phyloP scores from a whole-genome alignment of 1,140 invertebrate species.

The Drosophila simulans region DNA sequence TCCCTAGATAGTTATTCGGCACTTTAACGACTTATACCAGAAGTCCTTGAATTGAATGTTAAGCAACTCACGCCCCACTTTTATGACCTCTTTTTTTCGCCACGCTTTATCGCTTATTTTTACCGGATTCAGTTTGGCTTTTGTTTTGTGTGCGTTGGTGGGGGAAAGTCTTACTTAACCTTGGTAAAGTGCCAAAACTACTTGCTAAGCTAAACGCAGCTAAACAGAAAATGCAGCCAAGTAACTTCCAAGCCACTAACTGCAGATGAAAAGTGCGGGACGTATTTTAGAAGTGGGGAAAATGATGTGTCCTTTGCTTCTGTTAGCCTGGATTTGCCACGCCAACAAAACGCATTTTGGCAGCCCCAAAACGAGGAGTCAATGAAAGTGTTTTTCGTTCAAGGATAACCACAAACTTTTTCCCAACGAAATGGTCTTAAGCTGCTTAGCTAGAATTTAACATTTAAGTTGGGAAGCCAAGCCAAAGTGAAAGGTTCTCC shows the following conservation, averaged over 20 bases:
- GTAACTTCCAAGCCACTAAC: constrained; percentile 59
- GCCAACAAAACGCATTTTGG: constrained; percentile 28
- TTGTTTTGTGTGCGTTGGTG: constrained; percentile 11
- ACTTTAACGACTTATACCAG: constrained; percentile 21
- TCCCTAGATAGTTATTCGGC: constrained; percentile 1
- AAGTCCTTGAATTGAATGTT: constrained; percentile 36
- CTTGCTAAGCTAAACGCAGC: constrained; percentile 50
- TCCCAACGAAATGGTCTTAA: constrained; percentile 26
- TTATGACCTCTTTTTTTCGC: constrained; percentile 9
- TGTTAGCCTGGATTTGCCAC: constrained; percentile 22
- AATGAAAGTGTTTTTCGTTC: constrained; percentile 64
- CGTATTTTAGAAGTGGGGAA: background rate
- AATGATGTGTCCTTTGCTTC: constrained; percentile 31
- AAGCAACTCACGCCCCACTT: constrained; percentile 1
- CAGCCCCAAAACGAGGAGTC: constrained; percentile 27
- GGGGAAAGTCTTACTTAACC: constrained; percentile 59
- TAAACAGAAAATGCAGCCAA: constrained; percentile 49
- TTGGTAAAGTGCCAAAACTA: constrained; percentile 69
- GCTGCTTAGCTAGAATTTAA: constrained; percentile 51
- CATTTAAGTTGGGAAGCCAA: constrained; percentile 31
- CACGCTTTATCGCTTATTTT: constrained; percentile 32
- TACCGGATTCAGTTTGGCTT: constrained; percentile 17
- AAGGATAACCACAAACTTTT: constrained; percentile 52
- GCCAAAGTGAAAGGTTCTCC: constrained; percentile 24
- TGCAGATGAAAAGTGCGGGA: constrained; percentile 40